A percentile compares a stretch with the other conserved stretches of the same genome.
phyloP scores from a whole-genome alignment of 1,140 invertebrate genomes.

The Armadillidium nasatum region DNA sequence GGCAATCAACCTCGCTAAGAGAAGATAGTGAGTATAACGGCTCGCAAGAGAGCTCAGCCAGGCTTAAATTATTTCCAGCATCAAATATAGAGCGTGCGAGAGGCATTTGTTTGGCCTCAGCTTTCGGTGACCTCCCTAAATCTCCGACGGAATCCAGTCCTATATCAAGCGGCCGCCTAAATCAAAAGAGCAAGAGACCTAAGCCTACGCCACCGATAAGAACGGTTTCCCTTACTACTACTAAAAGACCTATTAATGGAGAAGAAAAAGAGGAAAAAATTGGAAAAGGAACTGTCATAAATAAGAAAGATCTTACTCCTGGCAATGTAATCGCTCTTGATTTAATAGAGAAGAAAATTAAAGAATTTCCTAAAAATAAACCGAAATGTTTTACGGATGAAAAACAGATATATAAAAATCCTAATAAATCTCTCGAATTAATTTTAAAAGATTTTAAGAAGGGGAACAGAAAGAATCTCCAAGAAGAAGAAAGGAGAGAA shows the following conservation, averaged over 20 bases:
- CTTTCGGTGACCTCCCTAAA: background rate
- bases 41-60: background rate
- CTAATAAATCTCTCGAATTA: background rate
- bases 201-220: background rate
- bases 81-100: background rate
- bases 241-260: background rate
- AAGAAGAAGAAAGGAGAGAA: too few species aligned
- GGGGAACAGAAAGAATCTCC: too few species aligned
- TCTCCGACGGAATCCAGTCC: background rate
- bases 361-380: background rate
- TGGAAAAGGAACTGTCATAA: background rate
- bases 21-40: slow-evolving; percentile 1
- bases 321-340: background rate
- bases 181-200: background rate
- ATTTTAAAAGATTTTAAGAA: background rate
- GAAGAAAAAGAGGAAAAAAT: background rate
- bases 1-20: background rate
- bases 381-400: background rate
- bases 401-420: background rate
- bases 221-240: background rate
- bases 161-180: background rate
- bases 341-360: background rate
- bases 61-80: background rate
- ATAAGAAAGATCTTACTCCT: background rate
- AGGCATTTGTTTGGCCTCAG: background rate